Evolutionary conservation across 2,888 invertebrate genomes (phyloP).

Genomic region (Eudasyphora cyanicolor): DNA sequence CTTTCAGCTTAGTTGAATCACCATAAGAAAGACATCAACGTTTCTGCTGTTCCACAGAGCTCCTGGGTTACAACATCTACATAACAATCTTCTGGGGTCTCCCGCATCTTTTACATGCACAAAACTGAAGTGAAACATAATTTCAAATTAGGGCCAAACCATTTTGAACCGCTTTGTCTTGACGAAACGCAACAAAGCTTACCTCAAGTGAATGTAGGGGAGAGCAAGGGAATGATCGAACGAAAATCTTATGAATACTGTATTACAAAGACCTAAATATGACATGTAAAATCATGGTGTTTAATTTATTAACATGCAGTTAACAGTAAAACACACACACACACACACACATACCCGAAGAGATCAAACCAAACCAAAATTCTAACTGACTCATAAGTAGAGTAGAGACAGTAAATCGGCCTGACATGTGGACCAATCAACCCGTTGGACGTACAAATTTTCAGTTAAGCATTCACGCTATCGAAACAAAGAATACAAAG

Average conservation of each 20-base stretch:
- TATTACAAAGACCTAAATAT: constrained; percentile 46
- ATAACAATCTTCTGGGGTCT: background rate
- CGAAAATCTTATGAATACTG: constrained; percentile 12
- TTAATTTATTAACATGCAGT: constrained; percentile 62
- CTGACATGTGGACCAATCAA: background rate
- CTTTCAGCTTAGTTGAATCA: background rate
- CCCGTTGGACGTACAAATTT: background rate
- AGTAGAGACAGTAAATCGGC: no score
- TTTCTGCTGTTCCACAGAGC: background rate
- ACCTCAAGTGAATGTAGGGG: background rate
- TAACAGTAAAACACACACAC: constrained; percentile 56
- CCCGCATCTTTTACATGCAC: constrained; percentile 20
- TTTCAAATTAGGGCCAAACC: constrained; percentile 27
- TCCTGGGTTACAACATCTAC: background rate
- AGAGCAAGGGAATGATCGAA: background rate
- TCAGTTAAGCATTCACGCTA: constrained; percentile 12
- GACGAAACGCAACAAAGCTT: background rate
- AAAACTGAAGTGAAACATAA: constrained; percentile 1
- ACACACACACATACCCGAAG: no score
- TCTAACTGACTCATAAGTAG: constrained; percentile 61
- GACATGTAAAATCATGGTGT: constrained; percentile 59
- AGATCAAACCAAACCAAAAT: no score
- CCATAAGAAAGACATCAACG: background rate
- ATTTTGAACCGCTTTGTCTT: background rate
- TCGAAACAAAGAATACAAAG: constrained; percentile 41